A percentile compares a stretch with the other conserved stretches of the same genome.
Conservation (phyloP, 2,113 vertebrate genomes). For the Artemisiospiza belli region DNA sequence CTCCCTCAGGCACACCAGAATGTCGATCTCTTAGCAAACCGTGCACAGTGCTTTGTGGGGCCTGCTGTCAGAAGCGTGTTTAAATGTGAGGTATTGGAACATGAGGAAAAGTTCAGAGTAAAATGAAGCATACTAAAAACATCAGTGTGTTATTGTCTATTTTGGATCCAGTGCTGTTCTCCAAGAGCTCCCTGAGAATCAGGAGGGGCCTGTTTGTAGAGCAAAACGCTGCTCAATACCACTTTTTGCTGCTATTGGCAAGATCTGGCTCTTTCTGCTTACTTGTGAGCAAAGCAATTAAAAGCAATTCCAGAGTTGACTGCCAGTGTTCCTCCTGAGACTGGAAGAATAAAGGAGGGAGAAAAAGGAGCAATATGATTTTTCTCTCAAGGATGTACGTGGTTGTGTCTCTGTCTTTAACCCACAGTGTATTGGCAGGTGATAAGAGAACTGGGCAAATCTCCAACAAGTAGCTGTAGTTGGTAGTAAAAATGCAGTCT, state of each 20-base stretch:
- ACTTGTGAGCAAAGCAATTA: slow-evolving; percentile 24
- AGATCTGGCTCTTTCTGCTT: background rate
- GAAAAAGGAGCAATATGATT: background rate
- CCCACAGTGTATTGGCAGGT: slow-evolving; percentile 49
- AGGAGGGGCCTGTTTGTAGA: background rate
- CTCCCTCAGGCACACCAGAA: background rate
- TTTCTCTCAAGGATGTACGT: slow-evolving; percentile 5
- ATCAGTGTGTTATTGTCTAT: background rate
- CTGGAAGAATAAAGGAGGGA: background rate
- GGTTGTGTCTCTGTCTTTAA: background rate
- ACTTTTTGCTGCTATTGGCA: slow-evolving; percentile 3
- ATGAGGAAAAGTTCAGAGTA: background rate
- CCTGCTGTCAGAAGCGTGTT: background rate
- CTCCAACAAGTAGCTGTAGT: slow-evolving; percentile 64
- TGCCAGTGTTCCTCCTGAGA: background rate
- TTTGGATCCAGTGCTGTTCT: background rate
- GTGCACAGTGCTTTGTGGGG: fast-evolving
- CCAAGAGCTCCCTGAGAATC: background rate
- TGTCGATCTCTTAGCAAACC: background rate
- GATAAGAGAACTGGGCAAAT: slow-evolving; percentile 63
- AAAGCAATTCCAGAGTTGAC: background rate
- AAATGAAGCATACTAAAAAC: background rate
- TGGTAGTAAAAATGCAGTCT: slow-evolving; percentile 65
- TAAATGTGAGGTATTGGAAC: background rate
- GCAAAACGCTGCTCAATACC: background rate